Percentiles rank a stretch among this genome's conserved stretches.
Conservation (phyloP, 2,888 invertebrate genomes). For the Agrotis exclamationis region DNA sequence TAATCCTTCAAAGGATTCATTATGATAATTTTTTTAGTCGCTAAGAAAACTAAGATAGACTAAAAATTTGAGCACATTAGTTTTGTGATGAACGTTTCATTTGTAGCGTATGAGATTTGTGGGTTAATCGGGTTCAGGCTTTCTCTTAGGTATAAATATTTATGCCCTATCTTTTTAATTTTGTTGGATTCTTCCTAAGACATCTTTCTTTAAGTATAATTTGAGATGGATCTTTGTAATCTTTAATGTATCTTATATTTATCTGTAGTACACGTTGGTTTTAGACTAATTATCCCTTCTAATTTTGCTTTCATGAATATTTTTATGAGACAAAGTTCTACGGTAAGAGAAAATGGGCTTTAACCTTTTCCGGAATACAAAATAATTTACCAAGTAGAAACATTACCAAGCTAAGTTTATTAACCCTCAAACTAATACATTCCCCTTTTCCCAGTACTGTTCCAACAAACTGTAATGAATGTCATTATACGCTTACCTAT, state of each 20-base stretch:
- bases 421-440: neutral
- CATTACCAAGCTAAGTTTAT: neutral
- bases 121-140: neutral
- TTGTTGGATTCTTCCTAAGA: neutral
- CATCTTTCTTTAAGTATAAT: neutral
- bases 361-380: neutral
- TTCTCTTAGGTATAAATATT: neutral
- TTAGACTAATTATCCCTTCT: neutral
- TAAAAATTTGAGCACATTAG: slow-evolving; percentile 14
- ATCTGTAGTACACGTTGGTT: neutral
- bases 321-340: neutral
- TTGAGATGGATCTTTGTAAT: neutral
- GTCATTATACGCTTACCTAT: slow-evolving; percentile 60
- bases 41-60: neutral
- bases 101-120: slow-evolving; percentile 5
- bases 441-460: slow-evolving; percentile 1
- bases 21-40: too few relatives aligned
- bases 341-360: neutral
- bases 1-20: too few relatives aligned
- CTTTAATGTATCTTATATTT: neutral
- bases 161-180: neutral
- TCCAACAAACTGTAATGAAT: slow-evolving; percentile 53
- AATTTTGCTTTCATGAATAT: too few relatives aligned
- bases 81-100: slow-evolving; percentile 23
- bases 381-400: slow-evolving; percentile 1